phyloP scores from a whole-genome alignment of 2,113 vertebrate species.

The Nannospalax galili region DNA sequence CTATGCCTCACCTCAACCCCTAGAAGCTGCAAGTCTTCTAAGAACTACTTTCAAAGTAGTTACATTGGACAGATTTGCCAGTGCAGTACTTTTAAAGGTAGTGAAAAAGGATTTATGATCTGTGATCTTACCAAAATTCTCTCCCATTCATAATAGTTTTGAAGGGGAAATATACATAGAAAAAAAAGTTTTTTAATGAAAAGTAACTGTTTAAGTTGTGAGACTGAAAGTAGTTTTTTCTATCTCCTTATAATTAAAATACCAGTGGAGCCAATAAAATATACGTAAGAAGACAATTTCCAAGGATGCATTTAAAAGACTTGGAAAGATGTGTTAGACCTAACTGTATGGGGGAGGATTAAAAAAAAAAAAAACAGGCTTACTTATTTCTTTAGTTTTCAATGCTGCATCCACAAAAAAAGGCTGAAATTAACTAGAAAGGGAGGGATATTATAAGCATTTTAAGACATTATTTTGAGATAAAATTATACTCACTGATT shows the following conservation, averaged over 20 bases:
- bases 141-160: background rate
- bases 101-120: background rate
- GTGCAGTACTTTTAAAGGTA: background rate
- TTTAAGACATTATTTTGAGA: background rate
- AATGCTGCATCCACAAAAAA: background rate
- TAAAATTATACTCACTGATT: background rate
- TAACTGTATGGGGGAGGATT: background rate
- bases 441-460: background rate
- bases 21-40: background rate
- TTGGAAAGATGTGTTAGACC: background rate
- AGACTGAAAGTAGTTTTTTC: background rate
- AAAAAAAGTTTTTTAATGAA: constrained; percentile 23
- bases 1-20: background rate
- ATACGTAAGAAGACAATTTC: background rate
- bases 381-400: constrained; percentile 2
- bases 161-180: background rate
- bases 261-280: background rate
- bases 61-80: background rate
- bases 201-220: background rate
- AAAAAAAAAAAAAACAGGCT: background rate
- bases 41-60: background rate
- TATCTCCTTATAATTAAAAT: background rate
- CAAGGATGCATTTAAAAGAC: constrained; percentile 29
- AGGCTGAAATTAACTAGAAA: constrained; percentile 26
- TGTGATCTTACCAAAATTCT: background rate